Percentiles rank a stretch among this genome's conserved stretches.
These are phyloP conservation scores for Sporophila hypoxantha DNA, from an alignment of 2,113 vertebrate genomes.

Conservation along the genomic window DNA sequence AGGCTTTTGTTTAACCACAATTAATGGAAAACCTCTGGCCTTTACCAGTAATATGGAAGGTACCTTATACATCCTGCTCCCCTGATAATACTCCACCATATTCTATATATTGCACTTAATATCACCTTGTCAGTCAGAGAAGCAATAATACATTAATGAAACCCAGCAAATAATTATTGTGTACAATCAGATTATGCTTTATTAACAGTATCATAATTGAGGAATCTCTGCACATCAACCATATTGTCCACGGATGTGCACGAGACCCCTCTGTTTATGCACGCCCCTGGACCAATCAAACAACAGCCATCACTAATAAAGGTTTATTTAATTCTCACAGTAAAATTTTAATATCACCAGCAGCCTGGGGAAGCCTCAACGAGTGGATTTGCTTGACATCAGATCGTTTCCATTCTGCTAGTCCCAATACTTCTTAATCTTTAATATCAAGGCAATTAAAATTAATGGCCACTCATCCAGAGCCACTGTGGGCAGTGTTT, in stretches of 20 bases:
- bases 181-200: conserved; percentile 83
- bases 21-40: conserved; percentile 64
- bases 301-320: conserved; percentile 96
- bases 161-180: conserved; percentile 73
- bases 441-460: conserved; percentile 99
- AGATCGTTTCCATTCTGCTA: conserved; percentile 91
- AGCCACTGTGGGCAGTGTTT: conserved; percentile 96
- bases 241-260: conserved; percentile 66
- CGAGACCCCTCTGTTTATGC: conserved; percentile 73
- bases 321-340: conserved; percentile 97
- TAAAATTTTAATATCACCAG: conserved; percentile 98
- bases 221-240: conserved; percentile 71
- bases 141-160: conserved; percentile 84
- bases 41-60: conserved; percentile 47
- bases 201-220: conserved; percentile 85
- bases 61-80: conserved; percentile 61
- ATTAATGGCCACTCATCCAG: conserved; percentile 98
- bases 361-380: conserved; percentile 86
- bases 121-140: conserved; percentile 80
- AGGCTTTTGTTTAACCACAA: conserved; percentile 60
- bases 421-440: conserved; percentile 98
- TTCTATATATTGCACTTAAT: conserved; percentile 76
- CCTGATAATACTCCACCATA: conserved; percentile 59
- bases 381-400: conserved; percentile 92
- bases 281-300: conserved; percentile 86